These are phyloP conservation scores for Dasypolia templi DNA, from an alignment of 2,888 invertebrate genomes.

Conservation along the genomic window DNA sequence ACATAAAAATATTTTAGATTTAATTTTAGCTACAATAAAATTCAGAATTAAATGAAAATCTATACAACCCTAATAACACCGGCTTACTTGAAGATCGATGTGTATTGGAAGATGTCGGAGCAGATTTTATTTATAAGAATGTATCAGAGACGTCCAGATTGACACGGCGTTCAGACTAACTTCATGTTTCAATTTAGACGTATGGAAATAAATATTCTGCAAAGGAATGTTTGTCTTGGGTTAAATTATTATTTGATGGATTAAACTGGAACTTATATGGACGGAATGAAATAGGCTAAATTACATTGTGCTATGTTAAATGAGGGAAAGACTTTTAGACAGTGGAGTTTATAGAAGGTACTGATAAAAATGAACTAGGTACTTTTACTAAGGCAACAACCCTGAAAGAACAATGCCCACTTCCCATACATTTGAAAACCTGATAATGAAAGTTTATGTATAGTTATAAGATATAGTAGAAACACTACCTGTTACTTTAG, in stretches of 20 bases:
- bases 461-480: no score
- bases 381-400: background rate
- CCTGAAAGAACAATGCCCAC: no score
- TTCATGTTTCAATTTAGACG: slow-evolving; percentile 54
- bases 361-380: background rate
- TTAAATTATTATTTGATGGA: background rate
- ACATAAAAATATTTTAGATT: background rate
- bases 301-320: background rate
- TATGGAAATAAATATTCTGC: slow-evolving; percentile 47
- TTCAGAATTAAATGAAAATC: background rate
- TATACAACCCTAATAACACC: slow-evolving; percentile 48
- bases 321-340: background rate
- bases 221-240: slow-evolving; percentile 29
- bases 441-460: no score
- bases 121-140: slow-evolving; percentile 61
- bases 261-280: background rate
- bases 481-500: no score
- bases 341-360: background rate
- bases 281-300: background rate
- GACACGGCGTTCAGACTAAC: slow-evolving; percentile 43
- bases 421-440: no score
- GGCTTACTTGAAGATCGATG: slow-evolving; percentile 55
- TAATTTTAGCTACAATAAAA: background rate
- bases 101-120: slow-evolving; percentile 46
- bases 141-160: slow-evolving; percentile 47